Base-by-base conservation (phyloP, 2,888 invertebrate genomes). In the Vandiemenella viatica region DNA sequence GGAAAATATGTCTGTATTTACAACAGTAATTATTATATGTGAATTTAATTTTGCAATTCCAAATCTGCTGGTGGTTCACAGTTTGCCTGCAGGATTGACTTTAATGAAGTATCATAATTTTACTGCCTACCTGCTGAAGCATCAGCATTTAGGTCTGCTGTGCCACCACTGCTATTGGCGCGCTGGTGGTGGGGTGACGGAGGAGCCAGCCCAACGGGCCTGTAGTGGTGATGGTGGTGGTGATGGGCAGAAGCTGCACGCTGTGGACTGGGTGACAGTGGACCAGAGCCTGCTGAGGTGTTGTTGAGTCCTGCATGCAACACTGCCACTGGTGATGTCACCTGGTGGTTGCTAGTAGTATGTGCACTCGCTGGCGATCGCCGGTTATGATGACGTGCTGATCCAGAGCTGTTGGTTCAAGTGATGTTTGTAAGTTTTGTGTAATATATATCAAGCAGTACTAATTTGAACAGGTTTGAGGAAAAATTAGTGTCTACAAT, bases 261-360 rank as follows among this genome's bases (percentile, higher is more conserved):
- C 23, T 57, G 56, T 5, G 56, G 50, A n/a, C 54, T 48, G 1
- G 57, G 57, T 13, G 55, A 55, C 15, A 58, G 47, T 37, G 57
- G 56, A 17, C 57, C 57, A 1, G 57, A 52, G n/a, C 56, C 49
- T 15, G 53, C 46, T n/a, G 53, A 41, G 26, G 50, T 45, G 49
- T 53, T 51, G 45, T 53, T 53, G 47, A 51, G 45, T 16, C 48
- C 46, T 18, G 53, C 22, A 26, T 49, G 47, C 10, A 51, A 45
- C 16, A 47, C 46, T 22, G 47, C 42, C 16, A 37, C 38, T 40
- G 45, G 43, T 26, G 52, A 47, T 23, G 43, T 51, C 48, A 46
- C 50, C 20, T 49, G 48, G 22, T 51, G 45, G 15, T 26, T 23
- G 5, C 23, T 46, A 13, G 49, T 46, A 5, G 20, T 7, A 17